Percentiles rank a stretch among this genome's conserved stretches.
Evolutionary conservation across 2,113 vertebrate species (phyloP).

Genomic region (Peromyscus maniculatus): DNA sequence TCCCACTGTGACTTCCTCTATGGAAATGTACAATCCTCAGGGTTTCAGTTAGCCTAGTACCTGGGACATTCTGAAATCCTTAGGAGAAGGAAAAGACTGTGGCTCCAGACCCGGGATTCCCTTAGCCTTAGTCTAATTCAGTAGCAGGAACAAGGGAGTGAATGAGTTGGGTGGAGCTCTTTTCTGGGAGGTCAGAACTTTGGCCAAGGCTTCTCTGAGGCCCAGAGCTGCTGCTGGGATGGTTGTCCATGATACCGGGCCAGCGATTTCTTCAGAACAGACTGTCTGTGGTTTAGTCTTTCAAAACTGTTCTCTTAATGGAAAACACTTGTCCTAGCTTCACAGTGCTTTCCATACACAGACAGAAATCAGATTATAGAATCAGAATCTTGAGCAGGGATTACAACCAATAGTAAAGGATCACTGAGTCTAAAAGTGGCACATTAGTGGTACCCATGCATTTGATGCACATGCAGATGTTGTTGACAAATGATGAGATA

Average conservation of each 20-base stretch:
- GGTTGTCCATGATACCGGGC: neutral
- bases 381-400: slow-evolving; percentile 40
- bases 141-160: slow-evolving; percentile 53
- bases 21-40: neutral
- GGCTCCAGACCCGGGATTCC: neutral
- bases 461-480: neutral
- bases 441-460: neutral
- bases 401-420: slow-evolving; percentile 2
- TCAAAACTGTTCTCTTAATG: slow-evolving; percentile 65
- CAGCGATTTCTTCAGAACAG: slow-evolving; percentile 70
- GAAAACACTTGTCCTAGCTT: slow-evolving; percentile 72
- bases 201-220: slow-evolving; percentile 56
- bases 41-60: neutral
- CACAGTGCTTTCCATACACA: slow-evolving; percentile 59
- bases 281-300: slow-evolving; percentile 75
- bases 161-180: slow-evolving; percentile 20
- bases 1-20: neutral
- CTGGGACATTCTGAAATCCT: neutral
- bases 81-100: neutral
- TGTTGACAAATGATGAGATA: neutral
- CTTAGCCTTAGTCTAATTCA: neutral
- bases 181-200: slow-evolving; percentile 61
- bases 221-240: slow-evolving; percentile 24
- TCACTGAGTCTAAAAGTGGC: neutral
- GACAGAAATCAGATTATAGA: slow-evolving; percentile 51